Evolutionary conservation across 2,797 vertebrate genomes (phyloP).

Genomic region (Florisuga fusca): DNA sequence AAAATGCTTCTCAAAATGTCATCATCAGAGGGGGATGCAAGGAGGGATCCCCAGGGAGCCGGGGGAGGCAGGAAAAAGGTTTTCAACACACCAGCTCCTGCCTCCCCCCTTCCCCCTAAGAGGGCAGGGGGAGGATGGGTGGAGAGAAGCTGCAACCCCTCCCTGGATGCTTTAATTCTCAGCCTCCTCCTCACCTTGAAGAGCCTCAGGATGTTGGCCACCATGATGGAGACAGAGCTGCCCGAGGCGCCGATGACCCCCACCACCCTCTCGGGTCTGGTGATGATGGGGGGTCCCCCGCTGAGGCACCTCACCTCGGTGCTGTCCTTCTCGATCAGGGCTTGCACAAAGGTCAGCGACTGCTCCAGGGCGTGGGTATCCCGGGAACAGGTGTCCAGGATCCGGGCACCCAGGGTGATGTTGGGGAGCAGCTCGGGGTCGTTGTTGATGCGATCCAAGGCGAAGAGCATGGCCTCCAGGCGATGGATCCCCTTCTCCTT

Average conservation of each 20-base stretch:
- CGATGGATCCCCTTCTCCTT: slow-evolving; percentile 97
- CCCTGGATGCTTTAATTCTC: not conserved
- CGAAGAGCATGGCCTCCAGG: slow-evolving; percentile 96
- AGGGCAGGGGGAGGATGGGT: rapidly evolving
- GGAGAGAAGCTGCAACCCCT: slow-evolving; percentile 28
- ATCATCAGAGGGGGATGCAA: not conserved
- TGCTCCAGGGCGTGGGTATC: slow-evolving; percentile 96
- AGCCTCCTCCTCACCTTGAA: slow-evolving; percentile 88
- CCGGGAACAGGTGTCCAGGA: slow-evolving; percentile 95
- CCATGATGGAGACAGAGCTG: slow-evolving; percentile 98
- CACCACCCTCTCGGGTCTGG: slow-evolving; percentile 93
- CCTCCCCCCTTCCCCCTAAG: too few relatives aligned
- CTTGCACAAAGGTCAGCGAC: slow-evolving; percentile 96
- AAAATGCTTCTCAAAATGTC: not conserved
- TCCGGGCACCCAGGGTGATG: slow-evolving; percentile 94
- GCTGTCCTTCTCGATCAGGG: slow-evolving; percentile 95
- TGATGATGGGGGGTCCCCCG: slow-evolving; percentile 95
- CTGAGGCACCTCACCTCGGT: slow-evolving; percentile 93
- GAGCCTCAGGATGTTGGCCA: slow-evolving; percentile 96
- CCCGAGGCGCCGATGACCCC: slow-evolving; percentile 94
- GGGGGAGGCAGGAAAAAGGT: slow-evolving; percentile 12
- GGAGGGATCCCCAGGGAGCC: not conserved
- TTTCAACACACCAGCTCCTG: not conserved
- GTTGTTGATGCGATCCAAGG: slow-evolving; percentile 95
- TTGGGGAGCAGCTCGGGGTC: slow-evolving; percentile 95